Base-by-base conservation (phyloP, 2,113 vertebrate genomes). In the Cathartes aura region DNA sequence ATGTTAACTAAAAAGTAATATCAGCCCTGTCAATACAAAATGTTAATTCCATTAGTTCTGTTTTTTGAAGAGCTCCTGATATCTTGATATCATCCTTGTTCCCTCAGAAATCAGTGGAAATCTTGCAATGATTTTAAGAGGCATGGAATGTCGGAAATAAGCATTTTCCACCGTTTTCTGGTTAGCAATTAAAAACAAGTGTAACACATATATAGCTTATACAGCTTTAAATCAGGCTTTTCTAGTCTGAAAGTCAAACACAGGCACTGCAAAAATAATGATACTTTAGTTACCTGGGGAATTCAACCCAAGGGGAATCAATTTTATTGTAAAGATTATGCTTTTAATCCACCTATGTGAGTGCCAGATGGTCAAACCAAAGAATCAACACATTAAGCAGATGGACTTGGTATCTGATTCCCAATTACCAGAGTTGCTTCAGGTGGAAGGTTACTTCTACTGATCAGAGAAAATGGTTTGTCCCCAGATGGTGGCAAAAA, bases 321-420 rank as follows among this genome's bases (percentile, higher is more conserved):
- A 58, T 47, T 89, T 50, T n/a, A 38, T 84, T 42, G 73, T 82
- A 91, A 97, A 93, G 62, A 93, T 74, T 70, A 93, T 58, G 43
- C 7, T 91, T 86, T 95, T 81, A 95, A 96, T 91, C 32, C 47
- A 85, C 79, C n/a, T 97, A 96, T 90, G 95, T 96, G 52, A 76
- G 91, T 89, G 63, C 94, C 97, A 97, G 96, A 97, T 98, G 96
- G 95, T 53, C 76, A 96, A 43, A 87, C 72, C 79, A 93, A 95
- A 92, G 81, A 94, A 92, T 40, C 76, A 92, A 93, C 80, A 72
- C 34, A 90, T 88, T 78, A 97, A 73, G 72, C 92, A 96, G 96
- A 97, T 97, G 96, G 89, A 97, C 67, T 67, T 88, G 52, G 52
- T 96, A 55, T 96, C 84, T 76, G 87, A 92, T 95, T 97, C 93